Percentiles rank a stretch among this genome's conserved stretches.
Conservation (phyloP, 2,888 invertebrate species). For the Amblyjoppa fuscipennis region DNA sequence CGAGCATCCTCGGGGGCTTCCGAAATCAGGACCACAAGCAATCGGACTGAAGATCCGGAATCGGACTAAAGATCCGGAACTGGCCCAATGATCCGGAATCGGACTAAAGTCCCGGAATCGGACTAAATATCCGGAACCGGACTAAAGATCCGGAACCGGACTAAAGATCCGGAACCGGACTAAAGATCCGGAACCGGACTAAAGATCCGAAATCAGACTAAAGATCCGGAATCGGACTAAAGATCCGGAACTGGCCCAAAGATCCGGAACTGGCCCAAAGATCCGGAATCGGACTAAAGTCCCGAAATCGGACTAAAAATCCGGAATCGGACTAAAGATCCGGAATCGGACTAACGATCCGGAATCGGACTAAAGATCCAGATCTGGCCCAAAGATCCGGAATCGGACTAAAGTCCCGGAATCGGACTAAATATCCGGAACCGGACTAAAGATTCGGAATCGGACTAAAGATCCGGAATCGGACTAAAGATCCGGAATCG, state of each 20-base stretch:
- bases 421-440: background rate
- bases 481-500: background rate
- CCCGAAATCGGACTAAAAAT: background rate
- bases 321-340: constrained; percentile 29
- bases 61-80: too few relatives aligned
- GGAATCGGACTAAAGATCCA: background rate
- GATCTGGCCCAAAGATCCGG: background rate
- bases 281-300: background rate
- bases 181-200: background rate
- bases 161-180: constrained; percentile 19
- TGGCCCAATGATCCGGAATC: too few relatives aligned
- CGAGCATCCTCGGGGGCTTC: background rate
- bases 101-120: background rate
- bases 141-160: background rate
- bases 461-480: constrained; percentile 6
- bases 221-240: background rate
- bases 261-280: background rate
- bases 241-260: constrained; percentile 22
- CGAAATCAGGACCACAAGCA: background rate
- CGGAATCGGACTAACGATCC: background rate
- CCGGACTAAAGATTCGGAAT: background rate
- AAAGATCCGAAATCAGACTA: background rate
- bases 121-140: constrained; percentile 21
- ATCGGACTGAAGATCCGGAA: background rate
- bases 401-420: background rate